Evolutionary conservation across 2,113 vertebrate species (phyloP).

Genomic region (Mobula birostris): DNA sequence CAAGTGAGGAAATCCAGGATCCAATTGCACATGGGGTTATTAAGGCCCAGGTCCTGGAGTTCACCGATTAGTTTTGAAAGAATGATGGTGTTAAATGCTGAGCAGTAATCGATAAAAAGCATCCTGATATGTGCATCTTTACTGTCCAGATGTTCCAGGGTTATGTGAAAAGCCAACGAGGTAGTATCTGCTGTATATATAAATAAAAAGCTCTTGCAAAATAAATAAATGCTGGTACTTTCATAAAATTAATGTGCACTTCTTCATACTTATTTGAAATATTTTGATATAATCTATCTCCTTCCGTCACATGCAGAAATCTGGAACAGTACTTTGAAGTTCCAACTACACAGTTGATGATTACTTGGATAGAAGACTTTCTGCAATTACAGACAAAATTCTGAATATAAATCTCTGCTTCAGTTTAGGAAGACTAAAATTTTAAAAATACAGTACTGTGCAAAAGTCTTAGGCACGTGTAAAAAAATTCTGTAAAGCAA

Average conservation of each 20-base stretch:
- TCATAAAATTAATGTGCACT: not conserved
- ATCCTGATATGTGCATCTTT: too few species aligned
- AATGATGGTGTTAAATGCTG: too few species aligned
- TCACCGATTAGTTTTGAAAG: too few species aligned
- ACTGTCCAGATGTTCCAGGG: too few species aligned
- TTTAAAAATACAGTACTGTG: not conserved
- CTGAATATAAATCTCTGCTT: not conserved
- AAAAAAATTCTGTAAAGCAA: too few species aligned
- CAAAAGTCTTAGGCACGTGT: too few species aligned
- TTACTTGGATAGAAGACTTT: not conserved
- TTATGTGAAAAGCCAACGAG: too few species aligned
- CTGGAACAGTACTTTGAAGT: not conserved
- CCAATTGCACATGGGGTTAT: too few species aligned
- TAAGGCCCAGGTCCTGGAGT: too few species aligned
- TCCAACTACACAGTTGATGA: not conserved
- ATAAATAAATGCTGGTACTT: not conserved
- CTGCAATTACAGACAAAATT: not conserved
- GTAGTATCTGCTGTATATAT: too few species aligned
- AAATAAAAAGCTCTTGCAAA: not conserved
- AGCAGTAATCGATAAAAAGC: too few species aligned
- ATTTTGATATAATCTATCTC: not conserved
- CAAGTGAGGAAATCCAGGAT: too few species aligned
- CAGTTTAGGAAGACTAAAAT: not conserved
- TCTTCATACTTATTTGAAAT: not conserved
- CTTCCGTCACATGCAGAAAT: not conserved